Base-by-base conservation (phyloP, 2,113 vertebrate species). In the Lepus americanus region DNA sequence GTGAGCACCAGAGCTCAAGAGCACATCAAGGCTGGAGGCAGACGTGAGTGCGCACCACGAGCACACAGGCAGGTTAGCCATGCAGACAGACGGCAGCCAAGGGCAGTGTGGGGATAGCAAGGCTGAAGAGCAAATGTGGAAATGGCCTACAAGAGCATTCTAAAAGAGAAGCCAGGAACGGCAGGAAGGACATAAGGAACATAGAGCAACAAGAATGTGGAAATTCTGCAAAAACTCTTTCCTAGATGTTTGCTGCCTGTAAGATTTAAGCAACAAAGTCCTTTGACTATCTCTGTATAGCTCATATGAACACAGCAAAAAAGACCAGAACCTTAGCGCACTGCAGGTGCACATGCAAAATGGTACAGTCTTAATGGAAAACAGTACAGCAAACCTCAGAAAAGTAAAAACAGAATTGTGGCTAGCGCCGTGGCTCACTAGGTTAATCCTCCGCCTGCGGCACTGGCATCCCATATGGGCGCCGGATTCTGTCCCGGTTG, bases 171-270 rank as follows among this genome's bases (percentile, higher is more conserved):
- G 36, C 13, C 44, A 76, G 55, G 13, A 73, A 91, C 3, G 5
- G 9, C 4, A 53, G n/a, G 27, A 39, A 70, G 31, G 69, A 72
- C 64, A 29, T 11, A 17, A 70, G n/a, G n/a, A 86, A 79, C 29
- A 82, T 39, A 66, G 1, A 13, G 4, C 64, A 55, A 33, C 12
- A n/a, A 79, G 66, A 73, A 39, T 44, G n/a, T 63, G 9, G 12
- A 66, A 70, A 79, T 63, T 69, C 69, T 70, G 83, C n/a, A 83
- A 76, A 81, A 92, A 76, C 61, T 27, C n/a, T 69, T 81, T 27
- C 69, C 83, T 87, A 63, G 33, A 36, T 29, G 36, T 91, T 81
- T 67, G 55, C 33, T 69, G 29, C 70, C 77, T 88, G 77, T 67
- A 70, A 63, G 49, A 87, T 59, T 81, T 82, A 87, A 87, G 36